Evolutionary conservation across 2,113 vertebrate species (phyloP).

Genomic region (Sceloporus undulatus): DNA sequence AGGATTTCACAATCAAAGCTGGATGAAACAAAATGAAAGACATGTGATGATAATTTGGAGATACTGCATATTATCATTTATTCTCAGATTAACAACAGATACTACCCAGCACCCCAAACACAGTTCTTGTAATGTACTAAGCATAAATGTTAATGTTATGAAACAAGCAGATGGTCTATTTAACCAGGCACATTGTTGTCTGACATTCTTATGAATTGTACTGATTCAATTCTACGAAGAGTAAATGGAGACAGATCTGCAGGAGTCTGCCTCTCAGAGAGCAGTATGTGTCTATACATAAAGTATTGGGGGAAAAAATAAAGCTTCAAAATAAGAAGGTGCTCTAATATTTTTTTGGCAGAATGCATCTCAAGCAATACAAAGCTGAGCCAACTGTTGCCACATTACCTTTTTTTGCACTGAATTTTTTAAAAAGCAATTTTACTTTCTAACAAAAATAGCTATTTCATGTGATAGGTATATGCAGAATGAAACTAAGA

Average conservation of each 20-base stretch:
- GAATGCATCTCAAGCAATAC: conserved; percentile 12
- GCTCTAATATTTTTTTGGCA: conserved; percentile 40
- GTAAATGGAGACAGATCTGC: conserved; percentile 71
- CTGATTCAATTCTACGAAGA: conserved; percentile 70
- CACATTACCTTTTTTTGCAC: background rate
- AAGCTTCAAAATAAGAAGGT: conserved; percentile 23
- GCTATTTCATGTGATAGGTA: background rate
- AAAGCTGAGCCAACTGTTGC: background rate
- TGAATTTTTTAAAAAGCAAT: background rate
- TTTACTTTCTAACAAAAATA: background rate
- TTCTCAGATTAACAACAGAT: conserved; percentile 53
- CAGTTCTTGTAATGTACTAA: conserved; percentile 56
- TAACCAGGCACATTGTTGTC: conserved; percentile 74
- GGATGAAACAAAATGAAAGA: background rate
- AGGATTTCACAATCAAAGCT: conserved; percentile 2
- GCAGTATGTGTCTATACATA: conserved; percentile 48
- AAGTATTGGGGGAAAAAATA: conserved; percentile 53
- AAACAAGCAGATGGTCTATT: conserved; percentile 78
- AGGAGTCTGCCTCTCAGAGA: conserved; percentile 65
- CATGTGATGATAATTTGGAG: conserved; percentile 38
- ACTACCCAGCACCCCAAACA: conserved; percentile 61
- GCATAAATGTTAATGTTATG: conserved; percentile 64
- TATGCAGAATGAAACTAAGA: background rate
- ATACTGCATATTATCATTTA: conserved; percentile 44
- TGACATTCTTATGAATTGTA: conserved; percentile 79